Evolutionary conservation across 2,797 vertebrate genomes (phyloP).

Genomic region (Amazonetta brasiliensis): DNA sequence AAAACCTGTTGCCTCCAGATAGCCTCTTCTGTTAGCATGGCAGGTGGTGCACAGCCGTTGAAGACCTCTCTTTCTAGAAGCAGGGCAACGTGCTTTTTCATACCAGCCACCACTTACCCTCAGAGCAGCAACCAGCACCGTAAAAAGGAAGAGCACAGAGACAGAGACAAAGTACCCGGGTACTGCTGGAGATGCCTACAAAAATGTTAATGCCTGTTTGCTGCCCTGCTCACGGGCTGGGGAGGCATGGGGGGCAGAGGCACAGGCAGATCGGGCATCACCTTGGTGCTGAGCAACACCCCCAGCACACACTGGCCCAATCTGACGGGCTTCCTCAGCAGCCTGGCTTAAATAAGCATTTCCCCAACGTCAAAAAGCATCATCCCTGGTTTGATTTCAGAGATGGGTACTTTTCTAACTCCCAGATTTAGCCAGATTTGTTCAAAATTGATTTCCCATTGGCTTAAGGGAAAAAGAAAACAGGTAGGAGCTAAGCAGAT

Average conservation of each 20-base stretch:
- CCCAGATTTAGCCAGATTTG: not conserved
- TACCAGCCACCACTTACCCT: not conserved
- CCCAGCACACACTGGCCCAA: not conserved
- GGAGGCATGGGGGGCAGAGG: not conserved
- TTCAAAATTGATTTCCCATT: not conserved
- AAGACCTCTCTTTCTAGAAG: not conserved
- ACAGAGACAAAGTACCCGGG: not conserved
- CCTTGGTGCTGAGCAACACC: not conserved
- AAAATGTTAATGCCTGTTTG: not conserved
- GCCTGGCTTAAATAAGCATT: not conserved
- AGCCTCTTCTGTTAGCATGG: not conserved
- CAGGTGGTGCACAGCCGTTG: too few species aligned
- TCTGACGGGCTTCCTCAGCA: not conserved
- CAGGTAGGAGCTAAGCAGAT: not conserved
- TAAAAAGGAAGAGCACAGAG: not conserved
- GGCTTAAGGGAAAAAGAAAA: not conserved
- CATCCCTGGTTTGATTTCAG: not conserved
- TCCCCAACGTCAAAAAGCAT: not conserved
- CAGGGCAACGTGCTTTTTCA: not conserved
- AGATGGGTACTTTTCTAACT: not conserved
- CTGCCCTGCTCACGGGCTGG: not conserved
- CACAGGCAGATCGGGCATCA: rapidly evolving
- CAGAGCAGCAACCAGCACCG: not conserved
- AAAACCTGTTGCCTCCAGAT: not conserved
- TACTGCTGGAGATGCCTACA: not conserved